Base-by-base conservation (phyloP, 2,888 invertebrate genomes). In the Dermolepida albohirtum region DNA sequence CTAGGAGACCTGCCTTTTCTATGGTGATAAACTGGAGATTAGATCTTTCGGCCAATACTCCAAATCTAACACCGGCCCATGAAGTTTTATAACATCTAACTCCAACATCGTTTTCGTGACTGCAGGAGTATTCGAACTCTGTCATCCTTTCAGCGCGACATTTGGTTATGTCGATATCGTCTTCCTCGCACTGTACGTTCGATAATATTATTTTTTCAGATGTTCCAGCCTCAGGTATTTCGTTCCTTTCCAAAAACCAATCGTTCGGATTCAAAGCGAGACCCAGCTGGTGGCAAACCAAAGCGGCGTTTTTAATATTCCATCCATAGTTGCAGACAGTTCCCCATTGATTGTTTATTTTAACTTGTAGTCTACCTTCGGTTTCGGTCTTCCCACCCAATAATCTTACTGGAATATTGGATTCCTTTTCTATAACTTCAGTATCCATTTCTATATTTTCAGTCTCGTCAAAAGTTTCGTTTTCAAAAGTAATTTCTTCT, bases 301-400 rank as follows among this genome's bases (percentile, higher is more conserved):
- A 84, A 0, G 97, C 95, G 0, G 99, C 97, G 78, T 96, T 93
- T 49, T 90, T 86, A 16, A 95, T 91, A 50, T 92, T 96, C 97
- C 98, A 99, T 51, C 93, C 94, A 80, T 98, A 95, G 83, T 95
- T 95, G 80, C 99, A 99, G 0, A 99, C 95, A 0, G 98, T 98
- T 40, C 98, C 98, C 98, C 98, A 98, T 80, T 91, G 90, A 0
- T 92, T 92, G 68, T 93, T 89, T 7, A 97, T 85, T 76, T 90
- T 89, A 0, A 98, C 89, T 85, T 95, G 94, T 41, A 96, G 81
- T 73, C 97, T 87, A 0, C 99, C 99, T 85, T 97, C 96, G 43
- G 90, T 88, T 62, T 89, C 89, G 1, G 91, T 91, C 71, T 88
- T 86, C 0, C 96, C 96, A 16, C 95, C 95, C 1, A 94, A 86